phyloP scores from a whole-genome alignment of 2,888 invertebrate species.

The Apodemia mormo region DNA sequence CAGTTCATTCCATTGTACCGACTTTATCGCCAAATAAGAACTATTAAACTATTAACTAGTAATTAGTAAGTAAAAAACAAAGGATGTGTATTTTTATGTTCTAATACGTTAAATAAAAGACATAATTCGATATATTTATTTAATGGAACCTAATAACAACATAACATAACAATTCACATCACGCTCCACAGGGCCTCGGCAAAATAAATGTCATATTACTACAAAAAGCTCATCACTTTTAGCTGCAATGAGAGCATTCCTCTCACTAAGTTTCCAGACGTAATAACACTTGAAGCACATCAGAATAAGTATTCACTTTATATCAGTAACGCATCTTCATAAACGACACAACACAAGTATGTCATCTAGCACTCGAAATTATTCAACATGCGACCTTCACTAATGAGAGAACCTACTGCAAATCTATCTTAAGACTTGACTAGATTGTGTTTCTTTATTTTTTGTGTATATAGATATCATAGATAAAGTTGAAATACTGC shows the following conservation, averaged over 20 bases:
- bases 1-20: no score
- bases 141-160: conserved; percentile 20
- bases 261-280: background rate
- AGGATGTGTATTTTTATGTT: no score
- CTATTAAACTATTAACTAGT: no score
- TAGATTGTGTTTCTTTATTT: background rate
- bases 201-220: background rate
- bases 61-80: no score
- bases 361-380: background rate
- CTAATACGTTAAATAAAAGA: background rate
- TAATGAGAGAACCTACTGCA: background rate
- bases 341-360: background rate
- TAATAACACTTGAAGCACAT: background rate
- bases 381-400: background rate
- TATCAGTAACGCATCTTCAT: background rate
- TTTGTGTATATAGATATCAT: background rate
- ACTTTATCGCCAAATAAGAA: no score
- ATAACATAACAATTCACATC: conserved; percentile 19
- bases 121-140: conserved; percentile 21
- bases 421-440: background rate
- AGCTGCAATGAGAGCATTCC: background rate
- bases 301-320: background rate
- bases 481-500: background rate
- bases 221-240: background rate
- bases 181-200: background rate